These are phyloP conservation scores for Nasonia vitripennis DNA, from an alignment of 1,140 invertebrate species.

Conservation along the genomic window DNA sequence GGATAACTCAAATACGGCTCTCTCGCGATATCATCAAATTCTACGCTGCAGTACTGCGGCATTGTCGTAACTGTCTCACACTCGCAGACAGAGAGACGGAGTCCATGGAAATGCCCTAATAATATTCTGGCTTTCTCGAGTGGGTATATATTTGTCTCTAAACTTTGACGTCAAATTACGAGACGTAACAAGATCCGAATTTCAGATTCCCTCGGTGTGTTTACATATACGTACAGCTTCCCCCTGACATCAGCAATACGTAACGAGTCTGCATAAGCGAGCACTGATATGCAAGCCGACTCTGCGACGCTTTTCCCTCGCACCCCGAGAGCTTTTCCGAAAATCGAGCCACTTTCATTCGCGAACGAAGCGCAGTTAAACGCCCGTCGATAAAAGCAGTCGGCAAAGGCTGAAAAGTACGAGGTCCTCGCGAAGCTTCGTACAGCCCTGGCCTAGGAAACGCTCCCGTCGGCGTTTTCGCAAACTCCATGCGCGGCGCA, in stretches of 20 bases:
- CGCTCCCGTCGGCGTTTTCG: not conserved
- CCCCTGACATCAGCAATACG: too few species aligned
- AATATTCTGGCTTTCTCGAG: not conserved
- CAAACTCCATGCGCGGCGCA: constrained; percentile 22
- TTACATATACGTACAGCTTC: too few species aligned
- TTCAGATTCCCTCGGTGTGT: not conserved
- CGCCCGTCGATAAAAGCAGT: not conserved
- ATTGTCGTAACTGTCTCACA: not conserved
- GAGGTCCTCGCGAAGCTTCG: not conserved
- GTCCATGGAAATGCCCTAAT: not conserved
- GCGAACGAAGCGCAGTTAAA: not conserved
- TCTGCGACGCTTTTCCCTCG: too few species aligned
- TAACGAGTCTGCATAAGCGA: too few species aligned
- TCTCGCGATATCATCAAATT: constrained; percentile 3
- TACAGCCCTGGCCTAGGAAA: constrained; percentile 27
- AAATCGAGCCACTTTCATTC: too few species aligned
- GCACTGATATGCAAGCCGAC: too few species aligned
- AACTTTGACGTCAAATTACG: not conserved
- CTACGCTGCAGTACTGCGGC: not conserved
- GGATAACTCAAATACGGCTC: constrained; percentile 15
- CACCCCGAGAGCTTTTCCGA: too few species aligned
- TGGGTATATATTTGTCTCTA: not conserved
- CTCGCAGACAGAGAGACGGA: too few species aligned
- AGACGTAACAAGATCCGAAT: not conserved
- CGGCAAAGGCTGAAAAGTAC: not conserved